Evolutionary conservation across 2,888 invertebrate genomes (phyloP).

Genomic region (Polydrusus cervinus): DNA sequence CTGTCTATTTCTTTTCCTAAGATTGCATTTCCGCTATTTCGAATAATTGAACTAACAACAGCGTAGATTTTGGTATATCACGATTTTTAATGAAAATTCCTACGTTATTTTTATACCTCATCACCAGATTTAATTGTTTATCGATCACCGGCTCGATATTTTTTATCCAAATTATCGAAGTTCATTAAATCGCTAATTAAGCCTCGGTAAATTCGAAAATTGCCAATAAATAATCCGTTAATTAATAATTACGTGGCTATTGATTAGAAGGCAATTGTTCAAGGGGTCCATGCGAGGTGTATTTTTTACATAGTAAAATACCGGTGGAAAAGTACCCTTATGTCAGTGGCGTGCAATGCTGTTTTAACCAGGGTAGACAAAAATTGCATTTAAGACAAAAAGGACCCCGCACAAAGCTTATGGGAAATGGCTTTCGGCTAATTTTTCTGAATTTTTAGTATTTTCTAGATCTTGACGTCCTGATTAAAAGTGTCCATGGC

Average conservation of each 20-base stretch:
- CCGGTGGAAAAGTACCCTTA: not conserved
- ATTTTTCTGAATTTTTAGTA: too few species aligned
- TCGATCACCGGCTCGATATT: slow-evolving; percentile 12
- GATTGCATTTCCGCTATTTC: not conserved
- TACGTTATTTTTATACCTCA: slow-evolving; percentile 11
- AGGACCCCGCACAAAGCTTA: too few species aligned
- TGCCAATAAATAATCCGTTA: slow-evolving; percentile 21
- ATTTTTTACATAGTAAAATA: not conserved
- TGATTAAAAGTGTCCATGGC: too few species aligned
- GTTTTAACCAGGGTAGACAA: too few species aligned
- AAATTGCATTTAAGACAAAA: too few species aligned
- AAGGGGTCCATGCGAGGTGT: not conserved
- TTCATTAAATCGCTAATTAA: slow-evolving; percentile 26
- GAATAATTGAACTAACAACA: not conserved
- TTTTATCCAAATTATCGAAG: slow-evolving; percentile 16
- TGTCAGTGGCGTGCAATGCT: too few species aligned
- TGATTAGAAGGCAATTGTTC: slow-evolving; percentile 11
- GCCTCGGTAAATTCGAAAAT: slow-evolving; percentile 25
- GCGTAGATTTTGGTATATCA: not conserved
- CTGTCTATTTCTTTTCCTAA: not conserved
- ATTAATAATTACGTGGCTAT: slow-evolving; percentile 19
- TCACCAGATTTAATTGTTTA: slow-evolving; percentile 16
- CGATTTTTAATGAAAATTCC: slow-evolving; percentile 20
- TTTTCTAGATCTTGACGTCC: too few species aligned
- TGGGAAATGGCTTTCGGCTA: too few species aligned